Evolutionary conservation across 2,113 vertebrate genomes (phyloP), one percentile per base, ranked within the genome.

Genomic region (Calidris pugnax): DNA sequence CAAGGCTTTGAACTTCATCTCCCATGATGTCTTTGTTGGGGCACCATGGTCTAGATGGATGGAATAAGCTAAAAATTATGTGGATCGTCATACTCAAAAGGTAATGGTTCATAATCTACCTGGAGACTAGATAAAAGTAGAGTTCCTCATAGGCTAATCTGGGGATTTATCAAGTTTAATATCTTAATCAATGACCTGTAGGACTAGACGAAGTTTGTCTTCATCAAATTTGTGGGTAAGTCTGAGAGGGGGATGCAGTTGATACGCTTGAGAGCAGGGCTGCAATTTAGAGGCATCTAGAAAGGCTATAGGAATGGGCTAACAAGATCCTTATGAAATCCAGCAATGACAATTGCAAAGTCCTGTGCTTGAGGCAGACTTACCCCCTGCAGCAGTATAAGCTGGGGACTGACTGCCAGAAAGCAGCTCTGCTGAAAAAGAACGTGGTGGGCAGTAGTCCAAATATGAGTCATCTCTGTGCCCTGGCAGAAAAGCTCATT

Each of bases 191-290:
- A 7, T 56, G 32, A 23, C 22, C 59, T 90, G 6, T 30, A 64
- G 8, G n/a, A 26, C 16, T 62, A 57, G 11, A 51, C 56, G 6
- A 63, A 63, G 9, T 27, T 20, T 67, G 7, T 85, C 30, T 68
- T 68, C 55, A 39, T 76, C 13, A 76, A 24, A 7, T 73, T 69
- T 41, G 13, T 69, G 26, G 18, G 5, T 57, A 64, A 66, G 6
- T 37, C 60, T 82, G 64, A 63, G 22, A 0, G 0, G 9, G 8
- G 2, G 0, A 0, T 60, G 19, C 9, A 41, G 21, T 3, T 57
- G 30, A 20, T 35, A 21, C 16, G 8, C 37, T 76, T 0, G 0
- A 72, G 37, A 35, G 14, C 13, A 72, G 5, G 17, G 8, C 22
- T 90, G 35, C 27, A 39, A 9, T 7, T 41, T 4, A 80, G 39